Evolutionary conservation across 1,140 invertebrate genomes (phyloP).

Genomic region (Tribolium castaneum): DNA sequence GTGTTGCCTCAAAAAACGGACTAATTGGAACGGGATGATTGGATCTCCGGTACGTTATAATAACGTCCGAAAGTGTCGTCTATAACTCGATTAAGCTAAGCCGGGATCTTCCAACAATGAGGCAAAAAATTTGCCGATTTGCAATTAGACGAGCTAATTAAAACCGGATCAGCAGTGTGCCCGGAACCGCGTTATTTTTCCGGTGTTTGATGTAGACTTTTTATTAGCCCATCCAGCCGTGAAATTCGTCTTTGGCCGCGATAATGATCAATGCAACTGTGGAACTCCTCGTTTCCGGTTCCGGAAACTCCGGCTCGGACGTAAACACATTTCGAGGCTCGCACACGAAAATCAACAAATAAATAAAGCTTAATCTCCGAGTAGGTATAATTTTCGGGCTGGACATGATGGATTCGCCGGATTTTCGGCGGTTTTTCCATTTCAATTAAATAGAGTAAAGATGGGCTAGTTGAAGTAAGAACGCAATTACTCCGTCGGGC

Average conservation of each 20-base stretch:
- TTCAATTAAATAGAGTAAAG: too few relatives aligned
- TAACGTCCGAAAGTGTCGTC: not conserved
- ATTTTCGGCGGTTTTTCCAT: too few relatives aligned
- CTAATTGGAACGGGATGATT: conserved; percentile 12
- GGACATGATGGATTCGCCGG: too few relatives aligned
- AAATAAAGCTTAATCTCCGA: not conserved
- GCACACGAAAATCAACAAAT: not conserved
- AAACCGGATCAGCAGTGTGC: not conserved
- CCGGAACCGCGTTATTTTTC: not conserved
- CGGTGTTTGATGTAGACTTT: not conserved
- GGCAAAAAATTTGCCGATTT: not conserved
- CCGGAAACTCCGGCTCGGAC: not conserved
- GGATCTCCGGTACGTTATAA: not conserved
- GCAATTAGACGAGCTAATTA: conserved; percentile 5
- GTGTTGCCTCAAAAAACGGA: conserved; percentile 2
- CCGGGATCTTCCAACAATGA: not conserved
- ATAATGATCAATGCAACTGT: conserved; percentile 1
- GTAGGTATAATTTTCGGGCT: too few relatives aligned
- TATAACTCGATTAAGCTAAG: conserved; percentile 4
- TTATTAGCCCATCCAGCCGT: not conserved
- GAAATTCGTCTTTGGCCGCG: not conserved
- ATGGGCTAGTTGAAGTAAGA: not conserved
- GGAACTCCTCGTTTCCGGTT: not conserved
- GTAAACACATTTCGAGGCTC: conserved; percentile 9
- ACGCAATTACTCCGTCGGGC: too few relatives aligned